Base-by-base conservation (phyloP, 2,797 vertebrate species). In the Naso thynnoides region DNA sequence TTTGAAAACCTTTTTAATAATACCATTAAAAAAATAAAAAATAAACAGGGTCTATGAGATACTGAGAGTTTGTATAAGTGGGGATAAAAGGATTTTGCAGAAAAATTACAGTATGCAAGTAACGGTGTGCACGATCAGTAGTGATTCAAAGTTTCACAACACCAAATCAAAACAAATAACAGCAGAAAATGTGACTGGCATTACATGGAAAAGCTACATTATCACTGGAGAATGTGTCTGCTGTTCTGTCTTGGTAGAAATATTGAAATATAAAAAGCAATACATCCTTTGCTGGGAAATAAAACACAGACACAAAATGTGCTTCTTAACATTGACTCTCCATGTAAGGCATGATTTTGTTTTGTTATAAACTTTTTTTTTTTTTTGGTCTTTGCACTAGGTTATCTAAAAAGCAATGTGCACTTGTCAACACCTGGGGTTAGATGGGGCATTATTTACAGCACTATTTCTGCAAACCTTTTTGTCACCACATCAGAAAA, bases 381-480 rank as follows among this genome's bases (percentile, higher is more conserved):
- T 89, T 92, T 94, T 93, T 93, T 93, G 91, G 91, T 93, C 86
- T 94, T 95, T 94, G 91, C 87, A 92, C 89, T 92, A 70, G 9
- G 83, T 93, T 92, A 90, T 92, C 90, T 93, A 93, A 90, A 94
- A 93, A 95, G 93, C 92, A 89, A 93, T 93, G 93, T 93, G 93
- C 89, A 94, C 87, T 92, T 90, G 88, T 92, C 80, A 88, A 94
- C 91, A 88, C 86, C 86, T 91, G 65, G 83, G 89, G 92, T 94
- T 89, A 94, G 86, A 94, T 92, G 88, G 91, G 94, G 94, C 94
- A 6, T 82, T 95, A 95, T 95, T 89, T 95, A 95, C 95, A 95
- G 92, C 94, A 82, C 91, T 82, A 72, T 87, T 84, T 91, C 85
- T 73, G 87, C 90, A 89, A 70, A 92, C 74, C 82, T 79, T 80